These are phyloP conservation scores for Antennarius maculatus DNA, from an alignment of 2,797 vertebrate species.

Conservation along the genomic window DNA sequence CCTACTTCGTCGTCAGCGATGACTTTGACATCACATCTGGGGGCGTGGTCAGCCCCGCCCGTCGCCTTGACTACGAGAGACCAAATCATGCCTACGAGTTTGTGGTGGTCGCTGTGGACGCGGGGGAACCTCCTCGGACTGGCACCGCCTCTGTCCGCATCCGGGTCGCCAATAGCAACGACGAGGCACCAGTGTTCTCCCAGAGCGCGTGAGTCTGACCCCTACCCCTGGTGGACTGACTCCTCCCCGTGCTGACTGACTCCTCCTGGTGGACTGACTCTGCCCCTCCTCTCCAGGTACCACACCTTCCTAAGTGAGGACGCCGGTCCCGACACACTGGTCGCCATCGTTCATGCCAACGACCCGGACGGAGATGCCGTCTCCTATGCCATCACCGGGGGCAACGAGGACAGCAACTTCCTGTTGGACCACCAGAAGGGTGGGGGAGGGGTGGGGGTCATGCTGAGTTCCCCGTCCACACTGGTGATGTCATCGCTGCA, in stretches of 20 bases:
- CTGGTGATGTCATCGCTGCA: no score
- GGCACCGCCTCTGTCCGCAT: conserved; percentile 88
- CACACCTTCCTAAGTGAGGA: conserved; percentile 92
- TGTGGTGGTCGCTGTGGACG: conserved; percentile 88
- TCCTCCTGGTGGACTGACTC: neutral
- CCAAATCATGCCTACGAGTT: conserved; percentile 91
- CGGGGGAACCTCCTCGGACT: conserved; percentile 84
- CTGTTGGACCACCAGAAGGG: conserved; percentile 90
- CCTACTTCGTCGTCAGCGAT: conserved; percentile 85
- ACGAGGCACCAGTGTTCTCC: conserved; percentile 90
- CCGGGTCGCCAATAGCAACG: conserved; percentile 86
- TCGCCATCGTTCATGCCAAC: conserved; percentile 87
- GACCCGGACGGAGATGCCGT: conserved; percentile 90
- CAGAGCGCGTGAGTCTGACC: conserved; percentile 80
- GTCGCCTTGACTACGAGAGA: conserved; percentile 86
- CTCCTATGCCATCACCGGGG: conserved; percentile 88
- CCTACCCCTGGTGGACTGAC: neutral
- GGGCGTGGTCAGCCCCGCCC: conserved; percentile 85
- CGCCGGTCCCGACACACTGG: conserved; percentile 88
- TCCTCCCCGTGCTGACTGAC: no score
- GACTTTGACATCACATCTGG: conserved; percentile 86
- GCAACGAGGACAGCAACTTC: conserved; percentile 92
- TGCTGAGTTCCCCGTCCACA: no score
- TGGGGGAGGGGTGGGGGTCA: conserved; percentile 42
- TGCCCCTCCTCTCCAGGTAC: conserved; percentile 76